These are phyloP conservation scores for Sylvia atricapilla DNA, from an alignment of 2,113 vertebrate genomes.

Conservation along the genomic window DNA sequence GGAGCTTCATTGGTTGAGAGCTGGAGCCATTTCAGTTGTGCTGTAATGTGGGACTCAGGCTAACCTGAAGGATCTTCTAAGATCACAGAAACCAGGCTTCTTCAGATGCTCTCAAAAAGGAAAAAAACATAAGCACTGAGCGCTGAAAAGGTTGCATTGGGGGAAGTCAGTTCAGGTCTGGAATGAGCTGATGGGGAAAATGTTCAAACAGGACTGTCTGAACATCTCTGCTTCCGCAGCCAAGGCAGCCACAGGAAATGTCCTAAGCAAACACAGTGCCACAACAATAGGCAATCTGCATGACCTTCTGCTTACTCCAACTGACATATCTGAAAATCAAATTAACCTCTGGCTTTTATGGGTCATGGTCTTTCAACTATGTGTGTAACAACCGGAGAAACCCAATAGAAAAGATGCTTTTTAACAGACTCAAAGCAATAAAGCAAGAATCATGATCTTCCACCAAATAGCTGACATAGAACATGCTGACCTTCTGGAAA, in stretches of 20 bases:
- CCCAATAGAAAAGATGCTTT: not conserved
- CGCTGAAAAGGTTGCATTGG: not conserved
- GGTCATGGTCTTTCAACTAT: not conserved
- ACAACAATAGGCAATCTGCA: slow-evolving; percentile 17
- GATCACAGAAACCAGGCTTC: not conserved
- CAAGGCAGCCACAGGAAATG: not conserved
- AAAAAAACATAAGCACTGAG: not conserved
- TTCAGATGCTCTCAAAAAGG: not conserved
- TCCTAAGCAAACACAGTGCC: not conserved
- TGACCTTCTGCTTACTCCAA: not conserved
- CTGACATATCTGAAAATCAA: slow-evolving; percentile 36
- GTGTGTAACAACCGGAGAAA: not conserved
- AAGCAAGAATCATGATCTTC: not conserved
- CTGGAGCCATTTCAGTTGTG: not conserved
- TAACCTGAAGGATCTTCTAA: not conserved
- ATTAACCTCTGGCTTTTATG: slow-evolving; percentile 33
- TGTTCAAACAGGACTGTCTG: not conserved
- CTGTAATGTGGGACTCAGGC: not conserved
- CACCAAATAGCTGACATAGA: not conserved
- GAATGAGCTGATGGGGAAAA: not conserved
- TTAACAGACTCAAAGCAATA: slow-evolving; percentile 5
- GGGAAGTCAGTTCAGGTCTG: not conserved
- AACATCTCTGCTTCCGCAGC: not conserved
- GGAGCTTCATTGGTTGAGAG: not conserved
- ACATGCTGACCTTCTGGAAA: not conserved